Evolutionary conservation across 2,113 vertebrate genomes (phyloP).

Genomic region (Theristicus caerulescens): DNA sequence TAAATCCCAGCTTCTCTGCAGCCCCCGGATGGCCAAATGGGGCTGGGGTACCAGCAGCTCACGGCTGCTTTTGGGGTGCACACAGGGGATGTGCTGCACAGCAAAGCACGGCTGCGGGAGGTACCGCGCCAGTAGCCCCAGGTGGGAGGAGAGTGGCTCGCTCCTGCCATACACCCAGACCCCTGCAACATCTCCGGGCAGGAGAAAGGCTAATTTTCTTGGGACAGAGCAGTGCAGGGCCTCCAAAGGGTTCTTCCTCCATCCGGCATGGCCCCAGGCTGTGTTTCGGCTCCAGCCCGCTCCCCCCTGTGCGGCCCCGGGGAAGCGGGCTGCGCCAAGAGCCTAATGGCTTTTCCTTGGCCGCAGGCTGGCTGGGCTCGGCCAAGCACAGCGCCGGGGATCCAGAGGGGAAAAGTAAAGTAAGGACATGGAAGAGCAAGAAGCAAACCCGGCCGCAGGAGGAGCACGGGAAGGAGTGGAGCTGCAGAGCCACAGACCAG

Average conservation of each 20-base stretch:
- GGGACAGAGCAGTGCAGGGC: rapidly evolving
- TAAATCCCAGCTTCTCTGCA: not conserved
- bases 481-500: not conserved
- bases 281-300: not conserved
- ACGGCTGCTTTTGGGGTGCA: not conserved
- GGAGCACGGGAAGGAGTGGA: not conserved
- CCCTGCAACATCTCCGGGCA: not conserved
- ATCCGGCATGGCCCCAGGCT: not conserved
- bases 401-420: not conserved
- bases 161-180: not conserved
- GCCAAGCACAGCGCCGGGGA: not conserved
- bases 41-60: rapidly evolving
- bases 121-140: rapidly evolving
- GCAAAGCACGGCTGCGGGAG: not conserved
- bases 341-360: slow-evolving; percentile 20
- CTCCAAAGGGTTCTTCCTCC: not conserved
- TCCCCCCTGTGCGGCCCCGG: not conserved
- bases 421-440: not conserved
- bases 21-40: rapidly evolving
- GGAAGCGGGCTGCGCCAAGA: not conserved
- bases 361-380: not conserved
- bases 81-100: rapidly evolving
- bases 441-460: not conserved
- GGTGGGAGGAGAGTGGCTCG: rapidly evolving
- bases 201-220: not conserved